Evolutionary conservation across 2,797 vertebrate genomes (phyloP).

Genomic region (Chrysocyon brachyurus): DNA sequence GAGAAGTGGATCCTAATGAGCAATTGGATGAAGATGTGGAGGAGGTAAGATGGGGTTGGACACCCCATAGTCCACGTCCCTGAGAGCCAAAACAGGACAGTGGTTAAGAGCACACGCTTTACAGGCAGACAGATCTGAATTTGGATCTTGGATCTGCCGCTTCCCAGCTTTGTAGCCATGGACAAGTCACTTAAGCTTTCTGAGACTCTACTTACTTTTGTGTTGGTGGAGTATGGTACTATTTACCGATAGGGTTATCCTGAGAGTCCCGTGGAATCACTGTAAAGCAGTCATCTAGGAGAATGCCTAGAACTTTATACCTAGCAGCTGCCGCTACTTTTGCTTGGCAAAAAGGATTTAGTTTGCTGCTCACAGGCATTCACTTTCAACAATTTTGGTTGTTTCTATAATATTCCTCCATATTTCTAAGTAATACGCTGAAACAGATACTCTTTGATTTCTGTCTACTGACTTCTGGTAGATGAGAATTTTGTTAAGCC

Average conservation of each 20-base stretch:
- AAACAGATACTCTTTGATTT: conserved; percentile 20
- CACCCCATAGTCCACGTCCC: neutral
- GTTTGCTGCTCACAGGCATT: neutral
- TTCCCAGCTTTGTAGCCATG: neutral
- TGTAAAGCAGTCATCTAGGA: neutral
- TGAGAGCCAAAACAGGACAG: neutral
- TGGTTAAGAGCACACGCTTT: neutral
- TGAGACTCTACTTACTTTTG: neutral
- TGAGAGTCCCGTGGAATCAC: neutral
- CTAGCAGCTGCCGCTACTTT: neutral
- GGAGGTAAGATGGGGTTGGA: conserved; percentile 90
- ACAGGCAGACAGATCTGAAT: conserved; percentile 17
- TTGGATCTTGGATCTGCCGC: neutral
- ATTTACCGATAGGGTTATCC: neutral
- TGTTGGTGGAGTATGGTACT: neutral
- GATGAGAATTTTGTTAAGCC: conserved; percentile 23
- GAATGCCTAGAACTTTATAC: neutral
- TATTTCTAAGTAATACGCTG: conserved; percentile 51
- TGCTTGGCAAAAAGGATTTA: neutral
- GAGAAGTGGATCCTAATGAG: conserved; percentile 98
- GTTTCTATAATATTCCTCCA: neutral
- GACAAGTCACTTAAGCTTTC: neutral
- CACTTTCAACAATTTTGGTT: conserved; percentile 10
- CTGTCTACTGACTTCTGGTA: neutral
- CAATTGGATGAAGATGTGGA: conserved; percentile 99